Base-by-base conservation (phyloP, 2,888 invertebrate species). In the Ochropacha duplaris region DNA sequence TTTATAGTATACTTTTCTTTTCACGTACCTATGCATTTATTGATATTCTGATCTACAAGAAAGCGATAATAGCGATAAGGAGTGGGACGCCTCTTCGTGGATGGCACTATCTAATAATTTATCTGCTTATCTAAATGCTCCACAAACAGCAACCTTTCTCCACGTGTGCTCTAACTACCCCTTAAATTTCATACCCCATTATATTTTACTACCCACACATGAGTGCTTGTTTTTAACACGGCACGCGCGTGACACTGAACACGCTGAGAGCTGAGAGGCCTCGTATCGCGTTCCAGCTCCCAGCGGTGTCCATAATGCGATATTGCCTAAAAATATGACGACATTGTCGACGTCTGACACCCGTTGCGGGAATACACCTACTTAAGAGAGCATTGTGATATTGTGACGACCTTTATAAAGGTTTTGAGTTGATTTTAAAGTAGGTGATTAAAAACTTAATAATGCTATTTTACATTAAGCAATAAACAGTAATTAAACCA, bases 251-350 rank as follows among this genome's bases (percentile, higher is more conserved):
- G 59, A 62, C 58, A 56, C 31, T 14, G 36, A 67, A 69, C 68
- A 64, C 64, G 73, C 65, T 77, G 71, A 76, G 72, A 75, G 77
- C 65, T 62, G 19, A 34, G 76, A 56, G 69, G 16, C 64, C 61
- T 50, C 50, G 71, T 72, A 72, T 79, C 74, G 65, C 54, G 61
- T 60, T 72, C 14, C 65, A 51, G 19, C 8, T 72, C 79, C 65
- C 79, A 0, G 8, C 68, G 68, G 78, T 26, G 52, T 59, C 65
- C 60, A 76, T 74, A 72, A 79, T 66, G 68, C 65, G 76, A 74
- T 74, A 69, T 72, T 65, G 62, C 66, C 72, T 62, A 70, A 78
- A 79, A 78, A 79, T 78, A 74, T 72, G 76, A 68, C 59, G 68
- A 68, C 65, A 71, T 64, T 57, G 51, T 59, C 66, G 65, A 62